Percentiles rank a stretch among this genome's conserved stretches.
Evolutionary conservation across 2,113 vertebrate genomes (phyloP).

Genomic region (Thunnus thynnus): DNA sequence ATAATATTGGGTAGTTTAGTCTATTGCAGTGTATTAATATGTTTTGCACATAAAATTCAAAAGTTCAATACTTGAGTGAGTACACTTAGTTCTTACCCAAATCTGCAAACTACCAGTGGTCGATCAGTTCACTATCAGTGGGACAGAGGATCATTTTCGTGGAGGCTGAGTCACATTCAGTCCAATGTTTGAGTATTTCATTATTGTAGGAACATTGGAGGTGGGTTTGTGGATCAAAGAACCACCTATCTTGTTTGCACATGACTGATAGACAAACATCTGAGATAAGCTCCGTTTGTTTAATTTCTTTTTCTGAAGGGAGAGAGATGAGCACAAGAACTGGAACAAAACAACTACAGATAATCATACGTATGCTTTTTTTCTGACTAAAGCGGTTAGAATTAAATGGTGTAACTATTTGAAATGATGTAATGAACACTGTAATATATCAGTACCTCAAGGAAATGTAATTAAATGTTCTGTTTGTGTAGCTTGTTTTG

Average conservation of each 20-base stretch:
- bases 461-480: neutral
- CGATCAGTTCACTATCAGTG: too few species aligned
- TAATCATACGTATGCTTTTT: neutral
- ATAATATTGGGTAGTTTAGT: too few species aligned
- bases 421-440: neutral
- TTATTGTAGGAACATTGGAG: neutral
- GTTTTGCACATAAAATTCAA: too few species aligned
- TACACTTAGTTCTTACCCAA: too few species aligned
- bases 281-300: slow-evolving; percentile 63
- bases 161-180: neutral
- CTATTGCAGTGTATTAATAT: too few species aligned
- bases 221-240: slow-evolving; percentile 32
- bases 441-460: neutral
- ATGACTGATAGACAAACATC: slow-evolving; percentile 43
- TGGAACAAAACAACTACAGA: neutral
- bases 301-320: neutral
- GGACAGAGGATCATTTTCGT: too few species aligned
- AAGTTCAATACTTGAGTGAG: too few species aligned
- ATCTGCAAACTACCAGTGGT: neutral
- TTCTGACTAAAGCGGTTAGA: neutral
- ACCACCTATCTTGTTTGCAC: slow-evolving; percentile 42
- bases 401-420: neutral
- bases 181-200: slow-evolving; percentile 1
- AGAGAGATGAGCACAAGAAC: slow-evolving; percentile 3
- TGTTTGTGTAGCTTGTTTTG: neutral